Evolutionary conservation across 2,797 vertebrate genomes (phyloP).

Genomic region (Rhynchotus rufescens): DNA sequence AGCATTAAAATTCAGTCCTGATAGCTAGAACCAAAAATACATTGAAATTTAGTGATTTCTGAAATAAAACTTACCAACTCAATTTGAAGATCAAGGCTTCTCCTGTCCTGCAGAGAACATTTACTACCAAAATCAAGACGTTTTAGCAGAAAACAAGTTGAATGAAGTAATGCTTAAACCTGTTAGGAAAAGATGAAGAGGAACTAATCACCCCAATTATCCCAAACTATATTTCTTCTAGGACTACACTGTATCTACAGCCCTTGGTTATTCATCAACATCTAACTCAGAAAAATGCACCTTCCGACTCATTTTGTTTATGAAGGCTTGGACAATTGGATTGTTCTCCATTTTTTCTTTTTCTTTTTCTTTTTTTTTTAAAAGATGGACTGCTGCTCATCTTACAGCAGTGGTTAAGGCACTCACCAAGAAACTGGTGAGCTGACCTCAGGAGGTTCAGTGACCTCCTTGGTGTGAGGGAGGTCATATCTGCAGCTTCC

Average conservation of each 20-base stretch:
- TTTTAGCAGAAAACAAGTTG: background rate
- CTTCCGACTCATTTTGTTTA: constrained; percentile 26
- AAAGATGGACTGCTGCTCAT: constrained; percentile 61
- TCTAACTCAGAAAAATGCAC: constrained; percentile 7
- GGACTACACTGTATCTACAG: background rate
- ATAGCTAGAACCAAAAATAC: background rate
- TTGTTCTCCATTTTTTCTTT: constrained; percentile 64
- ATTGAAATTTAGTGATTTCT: background rate
- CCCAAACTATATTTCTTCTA: background rate
- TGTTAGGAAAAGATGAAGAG: background rate
- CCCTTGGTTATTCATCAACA: background rate
- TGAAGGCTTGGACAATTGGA: constrained; percentile 42
- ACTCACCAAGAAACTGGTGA: constrained; percentile 63
- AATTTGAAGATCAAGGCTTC: background rate
- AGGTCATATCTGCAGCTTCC: constrained; percentile 46
- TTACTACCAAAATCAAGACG: background rate
- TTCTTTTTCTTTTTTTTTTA: background rate
- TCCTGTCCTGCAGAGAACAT: background rate
- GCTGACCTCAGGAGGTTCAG: constrained; percentile 41
- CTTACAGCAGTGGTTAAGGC: constrained; percentile 65
- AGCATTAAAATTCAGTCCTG: background rate
- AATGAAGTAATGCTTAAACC: background rate
- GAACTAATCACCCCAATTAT: background rate
- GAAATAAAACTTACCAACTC: background rate
- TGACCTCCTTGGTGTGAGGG: background rate